phyloP scores from a whole-genome alignment of 2,888 invertebrate species.

The Eupithecia subfuscata region DNA sequence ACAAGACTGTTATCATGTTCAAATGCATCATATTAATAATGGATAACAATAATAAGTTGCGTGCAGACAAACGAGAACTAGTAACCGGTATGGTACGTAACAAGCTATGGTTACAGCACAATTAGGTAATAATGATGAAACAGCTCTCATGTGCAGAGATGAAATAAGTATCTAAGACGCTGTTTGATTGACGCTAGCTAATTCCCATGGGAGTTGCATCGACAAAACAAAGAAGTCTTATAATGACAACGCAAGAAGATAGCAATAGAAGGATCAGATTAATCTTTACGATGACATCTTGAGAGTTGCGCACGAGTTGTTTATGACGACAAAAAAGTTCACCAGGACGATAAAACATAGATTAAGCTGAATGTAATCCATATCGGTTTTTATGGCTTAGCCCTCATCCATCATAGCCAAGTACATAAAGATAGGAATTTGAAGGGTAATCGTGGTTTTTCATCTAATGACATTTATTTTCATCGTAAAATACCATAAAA shows the following conservation, averaged over 20 bases:
- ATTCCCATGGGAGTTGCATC: constrained; percentile 35
- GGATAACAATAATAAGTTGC: constrained; percentile 36
- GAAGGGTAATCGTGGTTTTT: constrained; percentile 41
- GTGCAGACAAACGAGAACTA: constrained; percentile 39
- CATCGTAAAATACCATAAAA: constrained; percentile 17
- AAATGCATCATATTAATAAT: constrained; percentile 26
- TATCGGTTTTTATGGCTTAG: constrained; percentile 47
- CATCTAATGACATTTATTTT: constrained; percentile 33
- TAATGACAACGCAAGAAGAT: constrained; percentile 37
- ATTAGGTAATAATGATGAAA: constrained; percentile 43
- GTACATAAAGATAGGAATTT: constrained; percentile 46
- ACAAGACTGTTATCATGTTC: background rate
- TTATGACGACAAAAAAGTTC: constrained; percentile 60
- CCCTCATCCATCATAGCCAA: constrained; percentile 53
- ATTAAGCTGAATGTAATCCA: constrained; percentile 52
- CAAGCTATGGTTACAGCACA: constrained; percentile 43
- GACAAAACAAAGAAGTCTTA: constrained; percentile 46
- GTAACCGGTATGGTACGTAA: constrained; percentile 40
- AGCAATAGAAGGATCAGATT: constrained; percentile 40
- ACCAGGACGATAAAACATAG: constrained; percentile 48
- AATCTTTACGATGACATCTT: constrained; percentile 54
- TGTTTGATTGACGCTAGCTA: constrained; percentile 41
- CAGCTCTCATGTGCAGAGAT: constrained; percentile 26
- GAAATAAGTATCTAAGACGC: constrained; percentile 32
- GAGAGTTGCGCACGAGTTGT: constrained; percentile 53